Base-by-base conservation (phyloP, 1,140 invertebrate species). In the Drepana arcuata region DNA sequence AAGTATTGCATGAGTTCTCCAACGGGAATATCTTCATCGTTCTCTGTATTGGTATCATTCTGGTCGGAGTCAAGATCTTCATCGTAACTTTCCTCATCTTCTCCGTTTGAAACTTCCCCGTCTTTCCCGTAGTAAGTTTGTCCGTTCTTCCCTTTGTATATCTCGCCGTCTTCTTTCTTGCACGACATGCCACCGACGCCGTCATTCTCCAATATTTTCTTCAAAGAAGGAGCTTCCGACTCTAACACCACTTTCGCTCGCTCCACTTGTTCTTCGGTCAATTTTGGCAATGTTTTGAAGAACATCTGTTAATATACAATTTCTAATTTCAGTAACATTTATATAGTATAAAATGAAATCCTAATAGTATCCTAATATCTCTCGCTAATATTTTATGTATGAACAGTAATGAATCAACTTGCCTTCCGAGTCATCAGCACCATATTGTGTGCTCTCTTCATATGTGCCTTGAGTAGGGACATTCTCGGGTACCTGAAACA, bases 391-490 rank as follows among this genome's bases (percentile, higher is more conserved):
- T 9, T 21, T 5, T 21, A 21, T 21, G 9, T 21, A 21, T 21
- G 18, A 21, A 5, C 4, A 21, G 18, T 9, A 21, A 21, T 21
- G 9, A 21, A 21, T 9, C n/a, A n/a, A 18, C 2, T n/a, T 41
- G 73, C 71, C 56, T 67, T 69, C 5, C 67, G 48, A 1, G 71
- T 73, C 41, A 79, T 68, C 9, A 75, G 44, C 4, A 51, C 16
- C 52, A 79, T 53, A n/a, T 68, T 70, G n/a, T 79, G 74, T 11
- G 34, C 56, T 14, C 57, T 64, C 18, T 54, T 65, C 68, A 74
- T 79, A 26, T 79, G 71, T 2, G 49, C 50, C 34, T 70, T 75
- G 4, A 79, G 54, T 7, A 70, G 13, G 0, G 71, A 75, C 65
- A 70, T 72, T 1, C 67, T 55, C 1, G 60, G 57, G 34, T 60